Evolutionary conservation across 1,140 invertebrate species (phyloP).

Genomic region (Dendrolimus kikuchii): DNA sequence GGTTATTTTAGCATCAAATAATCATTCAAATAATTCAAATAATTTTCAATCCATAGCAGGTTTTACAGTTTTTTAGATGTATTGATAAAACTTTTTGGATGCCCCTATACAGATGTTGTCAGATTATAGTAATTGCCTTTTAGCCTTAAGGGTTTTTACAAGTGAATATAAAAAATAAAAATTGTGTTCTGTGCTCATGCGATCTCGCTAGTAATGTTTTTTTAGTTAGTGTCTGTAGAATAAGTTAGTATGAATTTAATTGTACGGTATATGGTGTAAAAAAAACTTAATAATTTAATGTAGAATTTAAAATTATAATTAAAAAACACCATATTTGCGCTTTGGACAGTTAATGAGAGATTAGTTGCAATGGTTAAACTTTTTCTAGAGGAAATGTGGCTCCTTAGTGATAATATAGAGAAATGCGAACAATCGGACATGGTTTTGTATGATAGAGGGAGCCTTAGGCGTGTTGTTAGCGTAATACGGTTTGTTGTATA

Average conservation of each 20-base stretch:
- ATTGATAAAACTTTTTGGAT: constrained; percentile 32
- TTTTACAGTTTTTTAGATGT: constrained; percentile 22
- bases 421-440: constrained; percentile 4
- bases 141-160: constrained; percentile 43
- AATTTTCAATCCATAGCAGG: constrained; percentile 21
- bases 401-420: constrained; percentile 20
- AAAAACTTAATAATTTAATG: constrained; percentile 8
- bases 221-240: constrained; percentile 64
- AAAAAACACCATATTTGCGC: constrained; percentile 20
- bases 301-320: no score
- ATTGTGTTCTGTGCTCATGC: constrained; percentile 69
- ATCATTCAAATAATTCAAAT: constrained; percentile 14
- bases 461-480: constrained; percentile 12
- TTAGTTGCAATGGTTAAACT: constrained; percentile 23
- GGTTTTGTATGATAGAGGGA: constrained; percentile 16
- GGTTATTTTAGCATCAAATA: no score
- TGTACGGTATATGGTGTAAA: constrained; percentile 26
- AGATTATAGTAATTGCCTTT: constrained; percentile 40
- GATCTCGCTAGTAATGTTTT: constrained; percentile 65
- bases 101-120: constrained; percentile 45
- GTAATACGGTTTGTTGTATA: no score
- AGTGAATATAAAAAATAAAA: constrained; percentile 21
- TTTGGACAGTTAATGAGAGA: constrained; percentile 21
- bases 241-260: constrained; percentile 56
- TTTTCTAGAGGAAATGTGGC: constrained; percentile 14